Base-by-base conservation (phyloP, 1,140 invertebrate species). In the Lanistes nyassanus region DNA sequence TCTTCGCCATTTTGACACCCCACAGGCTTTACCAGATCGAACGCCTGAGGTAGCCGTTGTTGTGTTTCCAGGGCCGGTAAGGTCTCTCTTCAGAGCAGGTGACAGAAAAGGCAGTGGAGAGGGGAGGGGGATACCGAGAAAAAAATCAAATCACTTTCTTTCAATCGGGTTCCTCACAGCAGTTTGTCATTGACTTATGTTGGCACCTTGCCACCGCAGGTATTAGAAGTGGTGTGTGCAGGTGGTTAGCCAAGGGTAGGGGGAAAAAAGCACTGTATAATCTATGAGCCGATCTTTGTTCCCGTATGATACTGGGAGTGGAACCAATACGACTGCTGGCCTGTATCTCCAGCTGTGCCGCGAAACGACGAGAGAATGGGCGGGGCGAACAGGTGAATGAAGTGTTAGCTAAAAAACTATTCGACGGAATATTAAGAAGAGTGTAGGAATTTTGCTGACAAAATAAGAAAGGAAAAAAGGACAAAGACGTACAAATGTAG, bases 121-220 rank as follows among this genome's bases (percentile, higher is more conserved):
- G 39, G 58, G 31, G n/a, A 62, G 58, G 31, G 37, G 26, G 42
- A 34, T 19, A 37, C 11, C 13, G 53, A 70, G 34, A 7, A 37
- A 71, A 58, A 36, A 9, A 71, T 23, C 53, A 58, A 29, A 29
- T 55, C 70, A 72, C 70, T 72, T 58, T 58, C 60, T 56, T 72
- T 72, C 37, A 42, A 23, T 37, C 31, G 34, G 29, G 19, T 31
- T 72, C 56, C 29, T 60, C 56, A 23, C 56, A 60, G 56, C 23
- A 55, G 70, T 56, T 72, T 34, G 37, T 56, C 36, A 9, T n/a
- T 72, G 55, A 72, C 55, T 72, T 3, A 9, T 69, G 37, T 56
- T 72, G 70, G 70, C 70, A 58, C n/a, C 36, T 26, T 4, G 70
- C 70, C 70, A 72, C 70, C 23, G 23, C 31, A 42, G 26, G 55